phyloP scores from a whole-genome alignment of 2,888 invertebrate genomes.

The Hipparchia sbordonii region DNA sequence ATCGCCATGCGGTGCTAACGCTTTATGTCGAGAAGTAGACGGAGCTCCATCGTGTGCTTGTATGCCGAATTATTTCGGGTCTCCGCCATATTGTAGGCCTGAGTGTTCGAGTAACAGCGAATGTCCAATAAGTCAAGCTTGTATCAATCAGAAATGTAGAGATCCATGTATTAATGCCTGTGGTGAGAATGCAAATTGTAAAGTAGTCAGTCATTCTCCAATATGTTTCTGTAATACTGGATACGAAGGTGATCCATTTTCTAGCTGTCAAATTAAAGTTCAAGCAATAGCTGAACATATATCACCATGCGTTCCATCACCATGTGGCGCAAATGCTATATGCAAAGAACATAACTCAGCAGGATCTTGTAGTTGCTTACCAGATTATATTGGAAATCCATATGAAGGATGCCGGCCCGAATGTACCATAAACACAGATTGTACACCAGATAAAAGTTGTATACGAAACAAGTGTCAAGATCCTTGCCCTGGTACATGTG shows the following conservation, averaged over 20 bases:
- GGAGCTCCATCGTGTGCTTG: constrained; percentile 87
- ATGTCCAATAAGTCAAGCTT: constrained; percentile 85
- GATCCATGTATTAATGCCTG: constrained; percentile 88
- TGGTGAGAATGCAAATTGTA: constrained; percentile 87
- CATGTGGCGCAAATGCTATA: constrained; percentile 85
- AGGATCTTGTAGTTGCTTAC: constrained; percentile 87
- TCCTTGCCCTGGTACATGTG: constrained; percentile 91
- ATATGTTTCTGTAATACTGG: constrained; percentile 87
- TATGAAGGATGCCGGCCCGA: constrained; percentile 90
- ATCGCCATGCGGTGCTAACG: constrained; percentile 86
- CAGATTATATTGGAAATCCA: constrained; percentile 89
- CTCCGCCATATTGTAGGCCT: constrained; percentile 90
- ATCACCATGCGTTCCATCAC: constrained; percentile 84
- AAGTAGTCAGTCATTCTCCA: constrained; percentile 88
- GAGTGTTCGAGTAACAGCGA: constrained; percentile 88
- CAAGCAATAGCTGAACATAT: constrained; percentile 65
- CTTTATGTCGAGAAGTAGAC: constrained; percentile 82
- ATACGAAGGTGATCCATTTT: constrained; percentile 87
- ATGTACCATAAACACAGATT: constrained; percentile 88
- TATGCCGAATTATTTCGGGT: constrained; percentile 85
- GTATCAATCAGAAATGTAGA: constrained; percentile 85
- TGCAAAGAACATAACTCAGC: constrained; percentile 83
- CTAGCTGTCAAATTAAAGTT: constrained; percentile 78
- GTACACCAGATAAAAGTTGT: constrained; percentile 87
- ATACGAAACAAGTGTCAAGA: constrained; percentile 89